These are phyloP conservation scores for Hipparchia sbordonii DNA, from an alignment of 2,888 invertebrate genomes.

Conservation along the genomic window DNA sequence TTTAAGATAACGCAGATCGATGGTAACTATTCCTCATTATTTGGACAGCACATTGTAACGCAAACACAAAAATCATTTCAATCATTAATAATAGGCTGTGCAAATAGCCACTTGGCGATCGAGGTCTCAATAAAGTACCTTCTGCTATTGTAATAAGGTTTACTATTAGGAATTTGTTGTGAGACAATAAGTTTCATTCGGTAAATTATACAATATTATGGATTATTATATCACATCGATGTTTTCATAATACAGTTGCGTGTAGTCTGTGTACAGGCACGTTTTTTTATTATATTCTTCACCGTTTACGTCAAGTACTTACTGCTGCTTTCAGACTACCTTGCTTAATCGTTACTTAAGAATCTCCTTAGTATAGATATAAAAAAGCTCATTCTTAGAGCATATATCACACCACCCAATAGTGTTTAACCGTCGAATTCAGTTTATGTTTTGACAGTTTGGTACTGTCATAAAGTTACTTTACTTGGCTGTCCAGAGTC, in stretches of 20 bases:
- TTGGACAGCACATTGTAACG: conserved; percentile 34
- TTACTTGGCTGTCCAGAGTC: too few species aligned
- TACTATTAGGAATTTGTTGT: not conserved
- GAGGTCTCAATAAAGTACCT: not conserved
- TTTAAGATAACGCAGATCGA: conserved; percentile 5
- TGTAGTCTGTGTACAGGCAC: not conserved
- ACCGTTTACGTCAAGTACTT: too few species aligned
- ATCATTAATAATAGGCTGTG: conserved; percentile 33
- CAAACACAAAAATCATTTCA: conserved; percentile 36
- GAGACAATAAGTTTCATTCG: conserved; percentile 4
- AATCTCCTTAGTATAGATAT: too few species aligned
- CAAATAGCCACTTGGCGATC: conserved; percentile 15
- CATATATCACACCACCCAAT: too few species aligned
- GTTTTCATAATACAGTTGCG: conserved; percentile 6
- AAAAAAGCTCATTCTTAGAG: too few species aligned
- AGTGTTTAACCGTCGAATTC: too few species aligned
- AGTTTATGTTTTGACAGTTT: too few species aligned
- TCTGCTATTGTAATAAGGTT: conserved; percentile 12
- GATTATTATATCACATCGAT: not conserved
- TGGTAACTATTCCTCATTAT: conserved; percentile 33
- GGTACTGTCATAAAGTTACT: too few species aligned
- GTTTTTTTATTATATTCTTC: not conserved
- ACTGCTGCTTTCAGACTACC: too few species aligned
- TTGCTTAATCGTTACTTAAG: too few species aligned
- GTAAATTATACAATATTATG: conserved; percentile 11